Conservation (phyloP, 2,888 invertebrate genomes). For the Andrena hattorfiana region DNA sequence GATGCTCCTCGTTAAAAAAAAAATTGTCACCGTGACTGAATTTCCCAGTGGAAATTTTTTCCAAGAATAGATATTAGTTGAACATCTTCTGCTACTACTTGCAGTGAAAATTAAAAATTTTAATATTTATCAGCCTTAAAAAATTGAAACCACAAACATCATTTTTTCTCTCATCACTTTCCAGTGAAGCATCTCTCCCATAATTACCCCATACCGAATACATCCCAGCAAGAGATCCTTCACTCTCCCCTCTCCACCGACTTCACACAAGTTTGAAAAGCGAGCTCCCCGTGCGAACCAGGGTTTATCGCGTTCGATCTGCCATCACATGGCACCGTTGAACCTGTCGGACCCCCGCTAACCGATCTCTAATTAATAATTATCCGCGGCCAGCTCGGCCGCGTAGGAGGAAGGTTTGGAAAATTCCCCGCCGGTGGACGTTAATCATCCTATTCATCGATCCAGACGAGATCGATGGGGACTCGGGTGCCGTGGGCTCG, state of each 20-base stretch:
- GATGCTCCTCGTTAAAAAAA: too few relatives aligned
- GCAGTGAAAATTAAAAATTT: too few relatives aligned
- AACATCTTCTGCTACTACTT: too few relatives aligned
- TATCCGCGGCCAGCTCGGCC: constrained; percentile 51
- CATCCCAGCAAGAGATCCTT: not conserved
- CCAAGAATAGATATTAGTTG: too few relatives aligned
- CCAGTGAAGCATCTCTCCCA: too few relatives aligned
- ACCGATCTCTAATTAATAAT: constrained; percentile 66
- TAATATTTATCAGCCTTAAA: too few relatives aligned
- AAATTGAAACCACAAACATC: too few relatives aligned
- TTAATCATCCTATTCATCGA: constrained; percentile 74
- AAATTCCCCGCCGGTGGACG: constrained; percentile 56
- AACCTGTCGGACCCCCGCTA: constrained; percentile 57
- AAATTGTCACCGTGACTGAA: too few relatives aligned
- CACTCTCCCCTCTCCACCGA: not conserved
- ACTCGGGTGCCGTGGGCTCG: constrained; percentile 40
- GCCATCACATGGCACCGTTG: constrained; percentile 49
- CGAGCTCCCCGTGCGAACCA: constrained; percentile 14
- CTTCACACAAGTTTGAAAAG: not conserved
- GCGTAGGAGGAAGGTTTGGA: constrained; percentile 64
- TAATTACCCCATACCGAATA: not conserved
- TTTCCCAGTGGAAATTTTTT: too few relatives aligned
- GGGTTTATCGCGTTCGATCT: constrained; percentile 43
- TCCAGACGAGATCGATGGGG: constrained; percentile 64
- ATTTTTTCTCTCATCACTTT: too few relatives aligned